Evolutionary conservation across 2,797 vertebrate species (phyloP).

Genomic region (Pseudotriccus pelzelni): DNA sequence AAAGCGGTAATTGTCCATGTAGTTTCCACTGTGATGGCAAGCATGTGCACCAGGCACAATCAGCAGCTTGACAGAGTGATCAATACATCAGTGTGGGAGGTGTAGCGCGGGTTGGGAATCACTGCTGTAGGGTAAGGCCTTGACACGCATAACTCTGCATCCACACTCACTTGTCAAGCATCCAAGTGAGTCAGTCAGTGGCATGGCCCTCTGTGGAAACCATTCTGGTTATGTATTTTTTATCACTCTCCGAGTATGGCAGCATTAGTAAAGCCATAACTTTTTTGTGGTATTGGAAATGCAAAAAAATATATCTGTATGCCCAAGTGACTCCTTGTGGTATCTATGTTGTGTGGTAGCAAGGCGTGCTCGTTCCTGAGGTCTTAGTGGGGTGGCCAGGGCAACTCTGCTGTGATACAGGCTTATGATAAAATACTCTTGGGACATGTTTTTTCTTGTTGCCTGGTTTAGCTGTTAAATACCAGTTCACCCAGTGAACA

Average conservation of each 20-base stretch:
- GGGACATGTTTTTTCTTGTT: neutral
- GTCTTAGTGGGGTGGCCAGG: neutral
- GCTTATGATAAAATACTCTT: neutral
- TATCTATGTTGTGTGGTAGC: neutral
- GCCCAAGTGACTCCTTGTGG: neutral
- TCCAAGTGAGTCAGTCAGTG: neutral
- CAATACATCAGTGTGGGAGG: neutral
- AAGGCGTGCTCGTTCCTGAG: neutral
- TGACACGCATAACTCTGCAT: neutral
- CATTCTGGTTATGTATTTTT: neutral
- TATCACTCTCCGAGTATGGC: neutral
- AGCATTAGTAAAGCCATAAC: neutral
- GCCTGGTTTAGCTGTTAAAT: neutral
- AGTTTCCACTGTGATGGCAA: neutral
- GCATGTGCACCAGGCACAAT: neutral
- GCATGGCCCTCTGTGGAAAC: neutral
- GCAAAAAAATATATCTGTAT: neutral
- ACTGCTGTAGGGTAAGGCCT: neutral
- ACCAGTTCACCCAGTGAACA: neutral
- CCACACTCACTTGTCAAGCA: neutral
- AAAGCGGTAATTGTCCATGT: neutral
- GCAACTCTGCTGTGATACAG: neutral
- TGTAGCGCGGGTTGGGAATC: neutral
- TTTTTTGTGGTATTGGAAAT: neutral
- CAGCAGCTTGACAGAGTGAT: neutral